These are phyloP conservation scores for Aythya baeri DNA, from an alignment of 2,113 vertebrate genomes.

Conservation along the genomic window DNA sequence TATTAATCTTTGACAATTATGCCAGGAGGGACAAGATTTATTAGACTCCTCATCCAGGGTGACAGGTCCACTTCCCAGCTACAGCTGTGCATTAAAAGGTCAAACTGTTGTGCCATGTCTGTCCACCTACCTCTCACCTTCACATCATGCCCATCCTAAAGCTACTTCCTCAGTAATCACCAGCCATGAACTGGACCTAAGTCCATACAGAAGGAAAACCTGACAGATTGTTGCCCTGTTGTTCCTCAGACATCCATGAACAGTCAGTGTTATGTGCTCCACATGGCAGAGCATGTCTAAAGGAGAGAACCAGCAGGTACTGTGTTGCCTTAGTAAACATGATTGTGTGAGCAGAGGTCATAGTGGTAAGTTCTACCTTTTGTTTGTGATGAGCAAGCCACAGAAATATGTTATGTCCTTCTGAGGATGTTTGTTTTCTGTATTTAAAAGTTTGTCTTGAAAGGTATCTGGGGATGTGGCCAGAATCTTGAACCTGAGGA, in stretches of 20 bases:
- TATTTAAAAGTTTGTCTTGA: constrained; percentile 46
- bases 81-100: background rate
- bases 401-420: background rate
- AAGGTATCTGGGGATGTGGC: background rate
- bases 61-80: background rate
- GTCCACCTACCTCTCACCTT: background rate
- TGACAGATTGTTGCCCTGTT: background rate
- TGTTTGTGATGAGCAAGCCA: background rate
- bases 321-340: background rate
- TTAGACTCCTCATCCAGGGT: background rate
- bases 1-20: background rate
- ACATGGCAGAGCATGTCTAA: background rate
- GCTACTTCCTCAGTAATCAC: background rate
- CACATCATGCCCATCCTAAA: accelerated
- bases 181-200: background rate
- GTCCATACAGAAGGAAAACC: background rate
- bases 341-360: background rate
- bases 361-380: background rate
- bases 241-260: background rate
- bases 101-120: background rate
- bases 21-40: background rate
- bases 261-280: background rate
- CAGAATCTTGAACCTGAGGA: constrained; percentile 13
- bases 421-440: background rate
- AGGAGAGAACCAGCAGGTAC: background rate